These are phyloP conservation scores for Stomorhina lunata DNA, from an alignment of 2,888 invertebrate species.

Conservation along the genomic window DNA sequence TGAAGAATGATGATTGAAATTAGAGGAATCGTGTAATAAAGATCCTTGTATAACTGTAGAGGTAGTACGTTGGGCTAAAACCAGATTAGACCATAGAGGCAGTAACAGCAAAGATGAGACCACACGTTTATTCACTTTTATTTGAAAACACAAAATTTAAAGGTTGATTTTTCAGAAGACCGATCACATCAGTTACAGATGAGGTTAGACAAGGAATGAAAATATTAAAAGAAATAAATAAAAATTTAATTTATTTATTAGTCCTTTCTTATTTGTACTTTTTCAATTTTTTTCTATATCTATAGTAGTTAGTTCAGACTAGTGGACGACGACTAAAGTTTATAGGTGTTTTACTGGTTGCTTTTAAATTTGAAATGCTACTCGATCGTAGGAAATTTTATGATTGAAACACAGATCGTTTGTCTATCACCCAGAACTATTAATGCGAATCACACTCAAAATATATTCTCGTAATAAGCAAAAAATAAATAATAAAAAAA, in stretches of 20 bases:
- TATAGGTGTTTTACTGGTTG: conserved; percentile 52
- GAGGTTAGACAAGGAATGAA: neutral
- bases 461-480: no score
- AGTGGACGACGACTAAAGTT: conserved; percentile 51
- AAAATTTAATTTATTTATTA: conserved; percentile 28
- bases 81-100: conserved; percentile 59
- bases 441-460: conserved; percentile 56
- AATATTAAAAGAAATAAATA: conserved; percentile 9
- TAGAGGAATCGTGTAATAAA: neutral
- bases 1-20: neutral
- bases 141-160: neutral
- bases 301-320: conserved; percentile 46
- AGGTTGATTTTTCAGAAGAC: neutral
- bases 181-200: neutral
- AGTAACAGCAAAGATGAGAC: conserved; percentile 55
- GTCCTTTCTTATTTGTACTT: conserved; percentile 33
- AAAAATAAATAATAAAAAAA: no score
- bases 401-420: conserved; percentile 58
- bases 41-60: conserved; percentile 30
- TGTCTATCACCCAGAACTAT: conserved; percentile 45
- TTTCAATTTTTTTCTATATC: conserved; percentile 17
- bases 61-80: conserved; percentile 40
- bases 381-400: conserved; percentile 55
- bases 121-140: conserved; percentile 61
- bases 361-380: conserved; percentile 66